Conservation (phyloP, 2,113 vertebrate species). For the Actenoides hombroni region DNA sequence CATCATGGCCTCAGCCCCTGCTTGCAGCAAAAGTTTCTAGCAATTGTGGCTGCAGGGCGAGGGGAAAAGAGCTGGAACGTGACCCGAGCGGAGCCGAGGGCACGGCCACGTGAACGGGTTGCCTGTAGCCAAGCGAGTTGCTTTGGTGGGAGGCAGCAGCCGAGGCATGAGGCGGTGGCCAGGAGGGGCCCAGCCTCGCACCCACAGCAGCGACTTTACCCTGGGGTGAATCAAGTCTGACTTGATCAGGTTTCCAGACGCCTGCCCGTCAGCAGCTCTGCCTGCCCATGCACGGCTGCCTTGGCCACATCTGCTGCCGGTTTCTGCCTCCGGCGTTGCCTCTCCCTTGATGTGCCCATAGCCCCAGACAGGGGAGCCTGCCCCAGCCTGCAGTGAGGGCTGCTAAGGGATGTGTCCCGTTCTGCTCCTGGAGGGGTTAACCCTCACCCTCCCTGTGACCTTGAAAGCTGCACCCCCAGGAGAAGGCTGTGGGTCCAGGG, state of each 20-base stretch:
- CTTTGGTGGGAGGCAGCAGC: not conserved
- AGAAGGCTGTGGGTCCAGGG: not conserved
- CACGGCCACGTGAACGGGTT: not conserved
- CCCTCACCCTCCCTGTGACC: not conserved
- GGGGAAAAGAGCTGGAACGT: not conserved
- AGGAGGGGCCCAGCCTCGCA: not conserved
- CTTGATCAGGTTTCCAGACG: not conserved
- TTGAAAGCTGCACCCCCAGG: fast-evolving
- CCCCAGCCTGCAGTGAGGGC: not conserved
- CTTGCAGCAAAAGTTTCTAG: not conserved
- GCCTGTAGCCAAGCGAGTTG: not conserved
- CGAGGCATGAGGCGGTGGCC: fast-evolving
- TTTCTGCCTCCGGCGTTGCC: not conserved
- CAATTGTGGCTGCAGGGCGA: not conserved
- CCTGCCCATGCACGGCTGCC: not conserved
- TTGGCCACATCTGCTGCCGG: fast-evolving
- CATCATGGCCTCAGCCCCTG: not conserved
- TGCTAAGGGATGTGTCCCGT: not conserved
- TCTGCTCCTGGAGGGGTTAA: not conserved
- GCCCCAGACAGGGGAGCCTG: not conserved
- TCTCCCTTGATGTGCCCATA: not conserved
- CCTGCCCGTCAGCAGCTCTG: not conserved
- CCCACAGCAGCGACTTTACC: not conserved
- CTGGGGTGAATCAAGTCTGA: not conserved
- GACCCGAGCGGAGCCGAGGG: not conserved